These are phyloP conservation scores for Hetaerina titia DNA, from an alignment of 2,888 invertebrate species.

Conservation along the genomic window DNA sequence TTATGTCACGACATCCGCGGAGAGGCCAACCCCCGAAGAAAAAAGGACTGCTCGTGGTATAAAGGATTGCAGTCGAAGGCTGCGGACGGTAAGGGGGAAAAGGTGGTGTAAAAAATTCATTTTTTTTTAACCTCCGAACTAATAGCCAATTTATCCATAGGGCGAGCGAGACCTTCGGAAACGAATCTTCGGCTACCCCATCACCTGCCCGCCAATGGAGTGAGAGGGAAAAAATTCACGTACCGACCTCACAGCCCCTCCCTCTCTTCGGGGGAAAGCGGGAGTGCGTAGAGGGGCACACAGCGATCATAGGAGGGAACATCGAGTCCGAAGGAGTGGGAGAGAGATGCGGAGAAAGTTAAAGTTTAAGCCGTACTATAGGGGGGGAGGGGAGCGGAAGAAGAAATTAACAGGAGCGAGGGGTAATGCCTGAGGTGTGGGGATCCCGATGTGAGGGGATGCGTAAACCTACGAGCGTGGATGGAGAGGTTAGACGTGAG, in stretches of 20 bases:
- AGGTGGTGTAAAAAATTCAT: neutral
- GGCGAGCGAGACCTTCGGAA: conserved; percentile 28
- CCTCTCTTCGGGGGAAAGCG: neutral
- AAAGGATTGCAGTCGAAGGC: neutral
- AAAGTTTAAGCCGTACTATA: neutral
- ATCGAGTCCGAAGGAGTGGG: too few species aligned
- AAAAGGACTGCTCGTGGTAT: neutral
- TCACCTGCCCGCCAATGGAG: neutral
- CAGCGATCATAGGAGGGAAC: too few species aligned
- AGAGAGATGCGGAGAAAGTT: too few species aligned
- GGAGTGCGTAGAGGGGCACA: neutral
- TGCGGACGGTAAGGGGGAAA: neutral
- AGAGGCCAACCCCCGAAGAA: conserved; percentile 31
- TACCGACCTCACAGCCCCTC: neutral
- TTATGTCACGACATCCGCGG: conserved; percentile 53
- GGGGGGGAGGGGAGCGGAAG: neutral
- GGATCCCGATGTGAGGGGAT: neutral
- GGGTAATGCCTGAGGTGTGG: neutral
- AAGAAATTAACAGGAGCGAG: neutral
- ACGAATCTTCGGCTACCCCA: conserved; percentile 40
- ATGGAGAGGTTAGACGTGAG: neutral
- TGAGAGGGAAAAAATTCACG: neutral
- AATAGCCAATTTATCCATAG: conserved; percentile 46
- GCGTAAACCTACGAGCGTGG: neutral
- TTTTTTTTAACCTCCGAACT: neutral